A percentile compares a stretch with the other conserved stretches of the same genome.
phyloP scores from a whole-genome alignment of 2,888 invertebrate genomes.

The Leistus spinibarbis region DNA sequence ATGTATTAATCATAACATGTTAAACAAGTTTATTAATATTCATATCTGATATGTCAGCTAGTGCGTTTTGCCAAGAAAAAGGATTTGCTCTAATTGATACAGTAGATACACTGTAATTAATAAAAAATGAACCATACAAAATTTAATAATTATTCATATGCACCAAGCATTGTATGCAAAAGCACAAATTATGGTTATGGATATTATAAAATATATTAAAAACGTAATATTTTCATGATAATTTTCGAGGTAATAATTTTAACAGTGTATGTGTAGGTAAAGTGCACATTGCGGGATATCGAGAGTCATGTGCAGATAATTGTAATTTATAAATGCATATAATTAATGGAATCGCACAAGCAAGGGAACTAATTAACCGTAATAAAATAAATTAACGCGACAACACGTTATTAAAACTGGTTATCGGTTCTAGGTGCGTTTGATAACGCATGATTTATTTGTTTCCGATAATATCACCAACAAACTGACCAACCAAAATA shows the following conservation, averaged over 20 bases:
- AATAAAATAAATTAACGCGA: conserved; percentile 18
- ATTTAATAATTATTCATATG: background rate
- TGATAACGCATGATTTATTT: conserved; percentile 16
- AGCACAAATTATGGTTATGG: background rate
- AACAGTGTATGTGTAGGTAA: background rate
- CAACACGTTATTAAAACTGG: conserved; percentile 21
- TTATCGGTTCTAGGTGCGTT: background rate
- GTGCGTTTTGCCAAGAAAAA: background rate
- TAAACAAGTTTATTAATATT: background rate
- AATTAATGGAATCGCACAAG: conserved; percentile 9
- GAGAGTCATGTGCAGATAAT: conserved; percentile 12
- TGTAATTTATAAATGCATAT: conserved; percentile 9
- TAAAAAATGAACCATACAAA: background rate
- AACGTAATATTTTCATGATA: no score
- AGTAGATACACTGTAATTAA: background rate
- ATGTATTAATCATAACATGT: background rate
- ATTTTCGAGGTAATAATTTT: background rate
- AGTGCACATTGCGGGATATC: background rate
- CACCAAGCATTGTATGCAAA: background rate
- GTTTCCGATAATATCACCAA: background rate
- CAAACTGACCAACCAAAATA: background rate
- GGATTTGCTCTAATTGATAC: background rate
- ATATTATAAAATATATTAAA: no score
- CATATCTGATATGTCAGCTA: background rate
- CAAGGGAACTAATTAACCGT: conserved; percentile 14